Conservation (phyloP, 1,140 invertebrate species). For the Piezodorus guildinii region DNA sequence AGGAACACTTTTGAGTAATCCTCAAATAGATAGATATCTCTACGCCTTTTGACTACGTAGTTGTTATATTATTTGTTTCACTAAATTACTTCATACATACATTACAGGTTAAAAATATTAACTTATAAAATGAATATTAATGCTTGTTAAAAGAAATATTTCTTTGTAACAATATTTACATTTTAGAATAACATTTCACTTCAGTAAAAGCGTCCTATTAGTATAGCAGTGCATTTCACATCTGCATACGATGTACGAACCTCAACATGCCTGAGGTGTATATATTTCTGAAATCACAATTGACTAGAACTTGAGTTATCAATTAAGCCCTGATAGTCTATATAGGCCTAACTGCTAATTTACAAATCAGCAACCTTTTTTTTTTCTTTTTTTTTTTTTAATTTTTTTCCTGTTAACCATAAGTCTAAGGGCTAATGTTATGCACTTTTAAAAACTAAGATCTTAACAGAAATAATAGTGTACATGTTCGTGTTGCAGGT, state of each 20-base stretch:
- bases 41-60: slow-evolving; percentile 24
- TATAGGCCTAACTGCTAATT: slow-evolving; percentile 26
- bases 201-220: slow-evolving; percentile 22
- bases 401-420: not conserved
- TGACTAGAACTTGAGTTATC: slow-evolving; percentile 25
- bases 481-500: slow-evolving; percentile 3
- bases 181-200: slow-evolving; percentile 31
- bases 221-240: slow-evolving; percentile 16
- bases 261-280: slow-evolving; percentile 6
- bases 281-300: slow-evolving; percentile 23
- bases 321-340: slow-evolving; percentile 22
- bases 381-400: slow-evolving; percentile 4
- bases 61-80: slow-evolving; percentile 17
- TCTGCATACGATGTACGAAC: slow-evolving; percentile 9
- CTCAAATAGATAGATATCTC: slow-evolving; percentile 19
- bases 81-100: slow-evolving; percentile 23
- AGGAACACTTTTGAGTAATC: slow-evolving; percentile 18
- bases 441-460: slow-evolving; percentile 6
- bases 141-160: slow-evolving; percentile 20
- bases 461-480: slow-evolving; percentile 1
- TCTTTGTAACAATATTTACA: slow-evolving; percentile 32
- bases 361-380: slow-evolving; percentile 14
- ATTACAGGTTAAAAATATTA: slow-evolving; percentile 25
- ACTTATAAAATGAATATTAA: slow-evolving; percentile 23
- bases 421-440: slow-evolving; percentile 6